These are phyloP conservation scores for Subanguina moxae DNA, from an alignment of 1,140 invertebrate species.

Conservation along the genomic window DNA sequence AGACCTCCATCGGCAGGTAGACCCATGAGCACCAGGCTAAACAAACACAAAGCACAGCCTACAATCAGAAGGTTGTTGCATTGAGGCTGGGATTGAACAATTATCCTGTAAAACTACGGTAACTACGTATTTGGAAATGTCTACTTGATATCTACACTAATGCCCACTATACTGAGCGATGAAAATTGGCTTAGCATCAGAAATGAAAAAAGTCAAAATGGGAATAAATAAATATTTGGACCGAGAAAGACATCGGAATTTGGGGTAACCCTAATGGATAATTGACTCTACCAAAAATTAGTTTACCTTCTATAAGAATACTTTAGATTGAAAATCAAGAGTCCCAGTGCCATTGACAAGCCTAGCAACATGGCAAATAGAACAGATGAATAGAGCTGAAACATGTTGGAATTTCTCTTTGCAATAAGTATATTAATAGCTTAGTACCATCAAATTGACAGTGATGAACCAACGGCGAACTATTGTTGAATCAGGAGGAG, in stretches of 20 bases:
- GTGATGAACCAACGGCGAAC: conserved; percentile 49
- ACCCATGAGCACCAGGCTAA: conserved; percentile 83
- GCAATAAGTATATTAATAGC: no score
- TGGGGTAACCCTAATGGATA: no score
- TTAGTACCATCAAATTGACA: conserved; percentile 36
- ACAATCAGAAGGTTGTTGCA: conserved; percentile 93
- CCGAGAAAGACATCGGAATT: no score
- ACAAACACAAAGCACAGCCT: conserved; percentile 86
- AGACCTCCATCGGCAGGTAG: conserved; percentile 60
- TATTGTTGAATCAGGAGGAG: conserved; percentile 56
- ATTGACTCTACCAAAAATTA: no score
- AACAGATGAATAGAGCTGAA: conserved; percentile 60
- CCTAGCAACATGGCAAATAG: conserved; percentile 64
- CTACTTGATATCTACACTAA: no score
- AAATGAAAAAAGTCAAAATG: no score
- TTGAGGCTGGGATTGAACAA: conserved; percentile 88
- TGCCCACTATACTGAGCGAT: neutral
- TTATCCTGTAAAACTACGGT: conserved; percentile 70
- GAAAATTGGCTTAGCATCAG: no score
- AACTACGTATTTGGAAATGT: neutral
- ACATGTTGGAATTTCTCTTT: no score
- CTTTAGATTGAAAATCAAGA: conserved; percentile 62
- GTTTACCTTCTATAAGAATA: conserved; percentile 26
- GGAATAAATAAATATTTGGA: no score
- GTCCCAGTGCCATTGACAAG: conserved; percentile 83